Base-by-base conservation (phyloP, 1,140 invertebrate species). In the Trypoxylus dichotomus region DNA sequence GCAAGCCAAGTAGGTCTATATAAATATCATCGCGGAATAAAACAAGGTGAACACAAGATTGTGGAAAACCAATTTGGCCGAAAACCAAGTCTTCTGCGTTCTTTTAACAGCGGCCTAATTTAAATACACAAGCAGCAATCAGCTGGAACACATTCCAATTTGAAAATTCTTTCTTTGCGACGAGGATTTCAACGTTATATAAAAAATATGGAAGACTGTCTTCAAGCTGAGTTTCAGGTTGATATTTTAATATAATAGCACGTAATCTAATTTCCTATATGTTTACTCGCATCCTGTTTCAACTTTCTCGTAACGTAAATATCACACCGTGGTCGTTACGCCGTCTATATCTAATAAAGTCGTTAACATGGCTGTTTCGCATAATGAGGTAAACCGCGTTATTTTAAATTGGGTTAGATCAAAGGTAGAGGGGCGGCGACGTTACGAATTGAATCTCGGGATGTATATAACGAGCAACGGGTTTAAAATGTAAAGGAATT, bases 21-120 rank as follows among this genome's bases (percentile, higher is more conserved):
- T n/a, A 54, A 54, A 54, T 54, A 54, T 54, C 19, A 19, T 7
- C 15, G 15, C 15, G 19, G 15, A 54, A 24, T 27, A 68, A 68
- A 68, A 8, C 10, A 2, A 7, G 10, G 8, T 24, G 60, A 13
- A 11, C 24, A 24, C 24, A 68, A 68, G 60, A 68, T 11, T 27
- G 2, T 68, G 60, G 21, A 68, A 68, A 68, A 68, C 60, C 60
- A 68, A 68, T 68, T 68, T 68, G 60, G 25, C 60, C 10, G 7
- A 1, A n/a, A 29, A 68, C 21, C 60, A 29, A 68, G 11, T 29
- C 19, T 27, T 11, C 11, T 68, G 5, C 47, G 47, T 0, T 3
- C 60, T 24, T 8, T 24, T 68, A 68, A 29, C 60, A 68, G 27
- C 25, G 60, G 11, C 60, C 60, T 68, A 29, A 29, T 68, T 68